Conservation (phyloP, 2,888 invertebrate species). For the Imbricaverruca yamaguchii region DNA sequence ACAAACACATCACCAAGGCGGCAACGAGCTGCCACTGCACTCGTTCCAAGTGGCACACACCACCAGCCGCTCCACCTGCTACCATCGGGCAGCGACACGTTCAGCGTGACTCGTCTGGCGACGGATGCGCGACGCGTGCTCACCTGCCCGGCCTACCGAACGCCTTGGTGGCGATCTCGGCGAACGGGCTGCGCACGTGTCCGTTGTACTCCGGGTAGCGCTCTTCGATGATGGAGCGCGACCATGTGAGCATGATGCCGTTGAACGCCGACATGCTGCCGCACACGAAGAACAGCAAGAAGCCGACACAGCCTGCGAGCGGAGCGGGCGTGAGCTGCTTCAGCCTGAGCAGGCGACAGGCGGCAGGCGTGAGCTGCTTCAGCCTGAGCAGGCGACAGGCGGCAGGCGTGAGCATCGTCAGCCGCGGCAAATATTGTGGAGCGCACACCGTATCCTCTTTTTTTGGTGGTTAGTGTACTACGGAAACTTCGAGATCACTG, state of each 20-base stretch:
- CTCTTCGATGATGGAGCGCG: constrained; percentile 52
- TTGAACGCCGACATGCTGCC: constrained; percentile 56
- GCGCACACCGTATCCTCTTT: too few relatives aligned
- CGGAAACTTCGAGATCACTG: too few relatives aligned
- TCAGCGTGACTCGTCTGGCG: too few relatives aligned
- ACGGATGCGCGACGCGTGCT: constrained; percentile 37
- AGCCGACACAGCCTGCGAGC: constrained; percentile 55
- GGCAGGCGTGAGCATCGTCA: too few relatives aligned
- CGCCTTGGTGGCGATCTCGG: constrained; percentile 57
- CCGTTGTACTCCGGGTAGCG: constrained; percentile 51
- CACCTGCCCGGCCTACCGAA: constrained; percentile 54
- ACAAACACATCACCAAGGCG: too few relatives aligned
- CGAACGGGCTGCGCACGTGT: constrained; percentile 56
- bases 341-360: too few relatives aligned
- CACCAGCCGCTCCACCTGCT: neutral
- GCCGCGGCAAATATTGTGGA: too few relatives aligned
- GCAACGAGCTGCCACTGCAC: neutral
- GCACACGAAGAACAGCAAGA: constrained; percentile 52
- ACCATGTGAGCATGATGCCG: constrained; percentile 57
- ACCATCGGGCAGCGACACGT: neutral
- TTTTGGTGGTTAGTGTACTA: too few relatives aligned
- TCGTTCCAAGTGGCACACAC: neutral
- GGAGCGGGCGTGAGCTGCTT: too few relatives aligned
- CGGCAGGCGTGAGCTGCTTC: too few relatives aligned
- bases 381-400: too few relatives aligned